Conservation (phyloP, 2,113 vertebrate species). For the Coturnix japonica region DNA sequence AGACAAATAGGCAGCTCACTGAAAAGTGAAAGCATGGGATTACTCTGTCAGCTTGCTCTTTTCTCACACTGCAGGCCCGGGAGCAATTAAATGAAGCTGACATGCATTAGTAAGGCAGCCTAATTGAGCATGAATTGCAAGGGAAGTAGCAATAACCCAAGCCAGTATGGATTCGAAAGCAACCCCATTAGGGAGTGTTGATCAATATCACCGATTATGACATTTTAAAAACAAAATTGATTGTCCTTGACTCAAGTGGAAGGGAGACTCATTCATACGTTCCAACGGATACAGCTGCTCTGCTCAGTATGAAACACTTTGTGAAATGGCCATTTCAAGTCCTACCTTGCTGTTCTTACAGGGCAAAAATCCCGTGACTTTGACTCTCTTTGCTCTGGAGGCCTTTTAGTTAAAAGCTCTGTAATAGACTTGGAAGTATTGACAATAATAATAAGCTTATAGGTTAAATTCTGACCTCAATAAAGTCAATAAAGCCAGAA, state of each 20-base stretch:
- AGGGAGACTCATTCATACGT: background rate
- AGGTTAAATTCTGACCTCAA: constrained; percentile 53
- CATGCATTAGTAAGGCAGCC: constrained; percentile 21
- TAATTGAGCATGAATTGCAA: constrained; percentile 4
- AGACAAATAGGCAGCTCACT: background rate
- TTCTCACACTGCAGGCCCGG: background rate
- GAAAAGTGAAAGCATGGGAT: constrained; percentile 2
- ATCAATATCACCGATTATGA: constrained; percentile 45
- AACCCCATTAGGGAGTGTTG: background rate
- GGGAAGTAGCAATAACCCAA: background rate
- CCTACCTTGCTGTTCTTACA: background rate
- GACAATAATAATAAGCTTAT: constrained; percentile 63
- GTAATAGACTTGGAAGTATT: constrained; percentile 68
- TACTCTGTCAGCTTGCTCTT: background rate
- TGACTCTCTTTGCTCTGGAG: constrained; percentile 40
- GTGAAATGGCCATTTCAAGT: constrained; percentile 22
- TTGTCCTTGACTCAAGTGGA: constrained; percentile 52
- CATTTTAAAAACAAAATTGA: constrained; percentile 35
- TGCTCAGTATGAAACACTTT: constrained; percentile 26
- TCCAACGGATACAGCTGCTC: background rate
- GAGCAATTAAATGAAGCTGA: constrained; percentile 19
- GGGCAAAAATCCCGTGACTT: constrained; percentile 31
- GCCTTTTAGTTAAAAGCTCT: constrained; percentile 69
- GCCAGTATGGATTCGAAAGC: background rate
- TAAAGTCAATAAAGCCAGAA: background rate